Conservation (phyloP, 2,797 vertebrate genomes). For the Notolabrus celidotus region DNA sequence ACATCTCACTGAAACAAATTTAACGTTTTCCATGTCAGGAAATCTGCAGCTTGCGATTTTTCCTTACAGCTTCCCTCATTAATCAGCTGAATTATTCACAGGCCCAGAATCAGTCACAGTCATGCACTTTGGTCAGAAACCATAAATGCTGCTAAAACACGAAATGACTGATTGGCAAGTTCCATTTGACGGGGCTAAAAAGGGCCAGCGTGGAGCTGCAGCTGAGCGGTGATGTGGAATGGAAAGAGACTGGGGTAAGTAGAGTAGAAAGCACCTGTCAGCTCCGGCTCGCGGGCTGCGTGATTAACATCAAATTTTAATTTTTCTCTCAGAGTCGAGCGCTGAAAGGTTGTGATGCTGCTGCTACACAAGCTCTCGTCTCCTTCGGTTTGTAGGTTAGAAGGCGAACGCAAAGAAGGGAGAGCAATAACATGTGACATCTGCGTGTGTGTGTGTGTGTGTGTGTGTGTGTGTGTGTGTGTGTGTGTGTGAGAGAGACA, state of each 20-base stretch:
- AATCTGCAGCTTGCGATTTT: constrained; percentile 60
- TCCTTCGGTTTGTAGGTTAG: constrained; percentile 53
- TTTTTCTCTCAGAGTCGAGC: constrained; percentile 92
- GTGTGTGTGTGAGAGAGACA: constrained; percentile 26
- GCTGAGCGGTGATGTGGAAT: constrained; percentile 91
- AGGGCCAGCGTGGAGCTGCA: constrained; percentile 61
- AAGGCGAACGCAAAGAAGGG: constrained; percentile 47
- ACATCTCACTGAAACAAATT: constrained; percentile 21
- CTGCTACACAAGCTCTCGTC: constrained; percentile 47
- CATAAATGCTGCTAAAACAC: constrained; percentile 72
- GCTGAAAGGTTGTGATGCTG: constrained; percentile 86
- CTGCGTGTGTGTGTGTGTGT: constrained; percentile 5
- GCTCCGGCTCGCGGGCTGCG: constrained; percentile 91
- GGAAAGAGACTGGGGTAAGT: constrained; percentile 96
- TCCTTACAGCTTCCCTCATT: constrained; percentile 42
- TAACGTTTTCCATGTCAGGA: constrained; percentile 35
- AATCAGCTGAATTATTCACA: constrained; percentile 72
- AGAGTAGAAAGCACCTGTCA: constrained; percentile 99
- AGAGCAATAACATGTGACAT: constrained; percentile 47
- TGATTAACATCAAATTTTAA: constrained; percentile 99
- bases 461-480: constrained; percentile 7
- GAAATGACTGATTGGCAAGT: constrained; percentile 75
- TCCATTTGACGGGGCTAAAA: constrained; percentile 73
- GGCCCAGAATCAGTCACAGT: constrained; percentile 52
- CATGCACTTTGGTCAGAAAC: constrained; percentile 67